Conservation (phyloP, 2,797 vertebrate species). For the Cyprinella venusta region DNA sequence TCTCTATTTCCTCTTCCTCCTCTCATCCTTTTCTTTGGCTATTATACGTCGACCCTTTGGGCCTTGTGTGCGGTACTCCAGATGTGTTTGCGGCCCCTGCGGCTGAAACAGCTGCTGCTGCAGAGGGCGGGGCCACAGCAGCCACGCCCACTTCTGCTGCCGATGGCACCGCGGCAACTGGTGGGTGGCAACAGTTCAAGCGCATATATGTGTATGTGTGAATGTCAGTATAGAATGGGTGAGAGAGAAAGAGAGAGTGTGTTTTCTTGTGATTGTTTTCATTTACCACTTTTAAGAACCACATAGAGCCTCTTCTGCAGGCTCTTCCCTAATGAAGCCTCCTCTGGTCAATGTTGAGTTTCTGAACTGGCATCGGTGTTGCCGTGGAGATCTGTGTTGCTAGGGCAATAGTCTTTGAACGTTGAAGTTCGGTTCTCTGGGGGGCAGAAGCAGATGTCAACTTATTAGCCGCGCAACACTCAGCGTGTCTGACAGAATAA, state of each 20-base stretch:
- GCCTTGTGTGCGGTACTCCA: slow-evolving; percentile 72
- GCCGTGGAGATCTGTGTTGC: slow-evolving; percentile 58
- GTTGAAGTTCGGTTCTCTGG: slow-evolving; percentile 15
- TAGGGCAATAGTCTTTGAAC: slow-evolving; percentile 29
- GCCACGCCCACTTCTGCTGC: slow-evolving; percentile 77
- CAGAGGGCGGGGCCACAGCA: slow-evolving; percentile 86
- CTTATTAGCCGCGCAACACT: background rate
- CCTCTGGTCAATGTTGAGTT: background rate
- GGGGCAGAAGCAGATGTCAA: slow-evolving; percentile 31
- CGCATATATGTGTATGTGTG: slow-evolving; percentile 17
- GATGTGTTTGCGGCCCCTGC: slow-evolving; percentile 92
- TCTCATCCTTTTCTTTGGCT: slow-evolving; percentile 28
- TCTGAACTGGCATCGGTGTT: slow-evolving; percentile 56
- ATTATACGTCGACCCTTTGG: background rate
- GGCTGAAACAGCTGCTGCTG: slow-evolving; percentile 84
- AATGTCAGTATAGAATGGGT: slow-evolving; percentile 34
- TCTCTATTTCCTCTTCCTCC: slow-evolving; percentile 50
- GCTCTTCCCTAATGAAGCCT: background rate
- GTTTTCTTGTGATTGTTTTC: background rate
- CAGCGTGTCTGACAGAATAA: background rate
- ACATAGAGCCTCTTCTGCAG: background rate
- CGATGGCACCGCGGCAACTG: slow-evolving; percentile 86
- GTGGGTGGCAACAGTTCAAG: slow-evolving; percentile 81
- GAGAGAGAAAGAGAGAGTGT: background rate
- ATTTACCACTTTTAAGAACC: background rate